A percentile compares a stretch with the other conserved stretches of the same genome.
These are phyloP conservation scores for Menidia menidia DNA, from an alignment of 2,797 vertebrate species.

Conservation along the genomic window DNA sequence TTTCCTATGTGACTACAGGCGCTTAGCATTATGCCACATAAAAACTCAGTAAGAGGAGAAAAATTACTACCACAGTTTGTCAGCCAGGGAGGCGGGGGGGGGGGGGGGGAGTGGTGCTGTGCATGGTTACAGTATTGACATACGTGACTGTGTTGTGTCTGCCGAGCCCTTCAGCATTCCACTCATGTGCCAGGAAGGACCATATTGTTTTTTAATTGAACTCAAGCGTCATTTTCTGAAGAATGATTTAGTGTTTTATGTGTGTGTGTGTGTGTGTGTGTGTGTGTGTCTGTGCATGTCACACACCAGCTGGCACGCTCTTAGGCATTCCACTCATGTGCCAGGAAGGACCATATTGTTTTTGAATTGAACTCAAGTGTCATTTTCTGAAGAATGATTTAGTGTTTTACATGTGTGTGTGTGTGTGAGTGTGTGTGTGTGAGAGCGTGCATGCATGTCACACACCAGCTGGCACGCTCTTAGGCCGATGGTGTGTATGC, in stretches of 20 bases:
- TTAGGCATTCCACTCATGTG: conserved; percentile 76
- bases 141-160: conserved; percentile 77
- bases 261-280: conserved; percentile 30
- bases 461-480: conserved; percentile 69
- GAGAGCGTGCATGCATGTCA: conserved; percentile 10
- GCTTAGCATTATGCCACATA: conserved; percentile 84
- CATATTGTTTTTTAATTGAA: conserved; percentile 82
- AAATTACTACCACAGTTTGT: conserved; percentile 83
- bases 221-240: conserved; percentile 71
- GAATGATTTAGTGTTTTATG: conserved; percentile 62
- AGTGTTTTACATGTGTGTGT: conserved; percentile 34
- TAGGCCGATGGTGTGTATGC: conserved; percentile 62
- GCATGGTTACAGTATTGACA: conserved; percentile 79
- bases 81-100: conserved; percentile 31
- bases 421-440: conserved; percentile 19
- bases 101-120: conserved; percentile 36
- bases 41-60: conserved; percentile 76
- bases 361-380: conserved; percentile 76
- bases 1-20: conserved; percentile 81
- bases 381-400: conserved; percentile 72
- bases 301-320: conserved; percentile 59
- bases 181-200: conserved; percentile 72
- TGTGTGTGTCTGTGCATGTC: conserved; percentile 28
- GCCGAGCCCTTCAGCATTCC: conserved; percentile 81
- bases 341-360: conserved; percentile 81